Evolutionary conservation across 2,113 vertebrate species (phyloP).

Genomic region (Ammospiza nelsoni): DNA sequence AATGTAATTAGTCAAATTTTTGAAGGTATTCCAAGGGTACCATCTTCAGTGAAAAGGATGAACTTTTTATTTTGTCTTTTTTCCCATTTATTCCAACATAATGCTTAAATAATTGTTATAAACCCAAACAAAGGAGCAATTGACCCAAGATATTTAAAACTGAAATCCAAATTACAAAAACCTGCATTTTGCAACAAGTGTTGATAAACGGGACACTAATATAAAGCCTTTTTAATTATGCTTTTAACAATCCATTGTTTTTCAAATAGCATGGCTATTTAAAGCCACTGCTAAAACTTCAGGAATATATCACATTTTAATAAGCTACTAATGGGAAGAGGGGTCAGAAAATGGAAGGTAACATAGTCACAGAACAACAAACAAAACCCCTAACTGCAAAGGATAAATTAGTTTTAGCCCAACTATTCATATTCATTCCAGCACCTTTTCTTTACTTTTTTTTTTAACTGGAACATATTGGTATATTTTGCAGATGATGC

Average conservation of each 20-base stretch:
- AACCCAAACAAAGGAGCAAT: conserved; percentile 39
- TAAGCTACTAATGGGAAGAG: not conserved
- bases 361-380: conserved; percentile 46
- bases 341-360: not conserved
- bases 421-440: not conserved
- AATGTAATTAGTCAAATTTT: conserved; percentile 6
- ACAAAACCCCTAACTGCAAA: conserved; percentile 34
- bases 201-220: conserved; percentile 26
- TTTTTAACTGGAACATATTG: conserved; percentile 1
- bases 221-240: not conserved
- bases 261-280: conserved; percentile 14
- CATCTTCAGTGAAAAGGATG: conserved; percentile 47
- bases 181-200: conserved; percentile 38
- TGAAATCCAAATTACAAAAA: conserved; percentile 60
- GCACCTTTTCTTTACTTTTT: not conserved
- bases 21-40: conserved; percentile 43
- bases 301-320: conserved; percentile 7
- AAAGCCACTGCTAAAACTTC: conserved; percentile 45
- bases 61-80: conserved; percentile 63
- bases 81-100: conserved; percentile 61
- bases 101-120: conserved; percentile 37
- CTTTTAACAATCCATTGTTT: conserved; percentile 25
- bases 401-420: not conserved
- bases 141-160: conserved; percentile 22
- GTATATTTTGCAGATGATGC: not conserved